Base-by-base conservation (phyloP, 92 coral and sea anemone genomes). In the Zoanthus solanderi region DNA sequence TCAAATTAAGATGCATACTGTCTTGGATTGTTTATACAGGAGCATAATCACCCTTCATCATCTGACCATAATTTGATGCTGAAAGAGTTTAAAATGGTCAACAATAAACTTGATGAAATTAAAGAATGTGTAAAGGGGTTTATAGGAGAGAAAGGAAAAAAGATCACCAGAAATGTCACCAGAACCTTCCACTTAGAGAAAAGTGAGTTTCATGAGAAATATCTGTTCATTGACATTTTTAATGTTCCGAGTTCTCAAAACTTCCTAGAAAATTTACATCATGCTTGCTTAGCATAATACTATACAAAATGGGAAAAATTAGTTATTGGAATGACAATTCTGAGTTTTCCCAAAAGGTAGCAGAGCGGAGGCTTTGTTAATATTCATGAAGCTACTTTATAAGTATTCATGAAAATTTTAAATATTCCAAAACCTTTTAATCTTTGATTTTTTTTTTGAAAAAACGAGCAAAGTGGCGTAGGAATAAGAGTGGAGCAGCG, bases 1-100 rank as follows among this genome's bases (percentile, higher is more conserved):
- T 71, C 45, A 31, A 71, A 71, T 71, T 71, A 71, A 30, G 48
- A 71, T 18, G 75, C 30, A 71, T 37, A 71, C 48, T 71, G 75
- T 12, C 47, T 71, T 71, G 75, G 75, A 71, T 71, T 37, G 9
- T 31, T 71, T 65, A 67, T 67, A 1, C 17, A 67, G 37, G 72
- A 67, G 72, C 47, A 71, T 9, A 65, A n/a, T 30, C 75, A 71
- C 47, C 48, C 75, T 71, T 71, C 75, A 71, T 37, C 75, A 31
- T 28, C 23, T 71, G 75, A 71, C 48, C 75, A 71, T 71, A 31
- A 37, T 71, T 31, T 71, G 75, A 71, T 71, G 75, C 48, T 71
- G 45, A 34, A 71, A 30, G 75, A 71, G 48, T 37, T 71, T 34
- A 13, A 37, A 37, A 71, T 47, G 17, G 75, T 71, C 47, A 71